A percentile compares a stretch with the other conserved stretches of the same genome.
phyloP scores from a whole-genome alignment of 30 jellyfish, hydroid and myxozoan genomes.

The Turritopsis dohrnii region DNA sequence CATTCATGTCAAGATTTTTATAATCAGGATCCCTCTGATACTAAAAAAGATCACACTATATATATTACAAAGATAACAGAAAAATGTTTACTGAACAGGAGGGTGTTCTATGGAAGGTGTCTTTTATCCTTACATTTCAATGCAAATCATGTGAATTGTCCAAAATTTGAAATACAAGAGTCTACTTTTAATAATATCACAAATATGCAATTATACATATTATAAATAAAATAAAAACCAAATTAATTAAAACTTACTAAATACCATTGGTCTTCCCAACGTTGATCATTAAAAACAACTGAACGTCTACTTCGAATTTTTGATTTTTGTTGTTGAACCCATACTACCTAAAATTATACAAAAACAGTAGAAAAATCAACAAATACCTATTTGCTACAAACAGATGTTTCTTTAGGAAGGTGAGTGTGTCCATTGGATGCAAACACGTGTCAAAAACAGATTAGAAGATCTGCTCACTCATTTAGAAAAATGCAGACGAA shows the following conservation, averaged over 20 bases:
- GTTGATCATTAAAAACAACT: conserved; percentile 42
- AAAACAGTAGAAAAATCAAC: too few relatives aligned
- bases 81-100: not conserved
- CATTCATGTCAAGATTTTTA: conserved; percentile 78
- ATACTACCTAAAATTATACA: conserved; percentile 46
- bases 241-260: conserved; percentile 47
- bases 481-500: too few relatives aligned
- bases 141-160: too few relatives aligned
- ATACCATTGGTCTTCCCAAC: conserved; percentile 92
- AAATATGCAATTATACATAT: too few relatives aligned
- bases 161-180: too few relatives aligned
- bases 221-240: too few relatives aligned
- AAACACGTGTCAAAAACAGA: too few relatives aligned
- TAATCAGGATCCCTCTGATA: conserved; percentile 63
- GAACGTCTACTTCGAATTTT: conserved; percentile 65
- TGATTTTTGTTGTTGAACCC: conserved; percentile 83
- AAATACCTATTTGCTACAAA: too few relatives aligned
- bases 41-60: conserved; percentile 23
- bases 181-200: too few relatives aligned
- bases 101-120: not conserved
- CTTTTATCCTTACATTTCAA: conserved; percentile 1
- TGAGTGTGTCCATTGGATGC: too few relatives aligned
- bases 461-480: too few relatives aligned
- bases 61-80: not conserved
- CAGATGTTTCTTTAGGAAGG: too few relatives aligned